These are phyloP conservation scores for Platyscapa corneri DNA, from an alignment of 1,140 invertebrate species.

Conservation along the genomic window DNA sequence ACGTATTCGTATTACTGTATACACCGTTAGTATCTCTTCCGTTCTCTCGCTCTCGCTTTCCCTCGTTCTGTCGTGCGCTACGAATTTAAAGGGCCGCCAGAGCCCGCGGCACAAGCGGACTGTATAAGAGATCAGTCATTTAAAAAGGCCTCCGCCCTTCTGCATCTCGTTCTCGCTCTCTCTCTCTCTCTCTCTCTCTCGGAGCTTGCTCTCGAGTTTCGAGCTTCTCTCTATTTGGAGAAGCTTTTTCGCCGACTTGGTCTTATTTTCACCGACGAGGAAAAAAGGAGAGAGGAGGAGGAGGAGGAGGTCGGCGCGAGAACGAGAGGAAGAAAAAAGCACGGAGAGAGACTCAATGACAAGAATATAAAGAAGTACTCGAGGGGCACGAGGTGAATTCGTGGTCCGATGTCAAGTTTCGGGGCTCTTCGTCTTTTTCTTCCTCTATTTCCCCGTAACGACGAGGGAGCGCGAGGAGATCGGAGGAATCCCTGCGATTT, in stretches of 20 bases:
- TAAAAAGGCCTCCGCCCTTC: conserved; percentile 13
- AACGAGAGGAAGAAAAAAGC: conserved; percentile 1
- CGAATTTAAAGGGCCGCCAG: conserved; percentile 44
- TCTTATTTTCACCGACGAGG: not conserved
- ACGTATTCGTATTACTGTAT: conserved; percentile 14
- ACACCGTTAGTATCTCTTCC: not conserved
- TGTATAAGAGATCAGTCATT: conserved; percentile 41
- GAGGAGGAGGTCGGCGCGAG: conserved; percentile 34
- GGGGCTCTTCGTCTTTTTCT: not conserved
- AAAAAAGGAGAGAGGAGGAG: not conserved
- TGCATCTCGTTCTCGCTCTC: not conserved
- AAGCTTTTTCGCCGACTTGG: conserved; percentile 4
- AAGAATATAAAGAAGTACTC: conserved; percentile 44
- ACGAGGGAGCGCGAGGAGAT: conserved; percentile 36
- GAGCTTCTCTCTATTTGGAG: not conserved
- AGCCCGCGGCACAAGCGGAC: not conserved
- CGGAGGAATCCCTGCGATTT: conserved; percentile 64
- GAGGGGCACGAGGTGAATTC: conserved; percentile 17
- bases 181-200: not conserved
- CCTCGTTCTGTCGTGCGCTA: not conserved
- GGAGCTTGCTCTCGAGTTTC: too few relatives aligned
- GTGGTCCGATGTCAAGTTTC: conserved; percentile 21
- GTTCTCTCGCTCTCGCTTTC: not conserved
- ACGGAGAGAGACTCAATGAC: conserved; percentile 26
- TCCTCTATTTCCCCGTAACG: conserved; percentile 39